These are phyloP conservation scores for Seladonia tumulorum DNA, from an alignment of 2,888 invertebrate species.

Conservation along the genomic window DNA sequence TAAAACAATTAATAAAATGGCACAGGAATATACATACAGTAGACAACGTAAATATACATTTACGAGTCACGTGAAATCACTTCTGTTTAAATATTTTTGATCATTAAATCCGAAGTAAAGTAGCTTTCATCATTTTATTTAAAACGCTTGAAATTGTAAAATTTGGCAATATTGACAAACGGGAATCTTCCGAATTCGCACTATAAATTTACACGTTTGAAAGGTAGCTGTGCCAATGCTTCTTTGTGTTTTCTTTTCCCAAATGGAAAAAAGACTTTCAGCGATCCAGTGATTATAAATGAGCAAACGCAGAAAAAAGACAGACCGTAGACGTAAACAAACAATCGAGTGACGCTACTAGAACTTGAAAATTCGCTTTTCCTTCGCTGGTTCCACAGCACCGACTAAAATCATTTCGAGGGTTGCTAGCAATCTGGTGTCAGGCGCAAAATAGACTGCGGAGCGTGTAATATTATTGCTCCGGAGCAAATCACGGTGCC, in stretches of 20 bases:
- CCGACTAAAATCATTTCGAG: conserved; percentile 28
- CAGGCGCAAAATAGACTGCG: conserved; percentile 51
- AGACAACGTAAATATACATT: neutral
- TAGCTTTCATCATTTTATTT: too few relatives aligned
- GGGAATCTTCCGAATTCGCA: too few relatives aligned
- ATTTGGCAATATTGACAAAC: too few relatives aligned
- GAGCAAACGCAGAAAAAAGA: neutral
- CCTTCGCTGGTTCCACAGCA: neutral
- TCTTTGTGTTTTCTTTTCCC: too few relatives aligned
- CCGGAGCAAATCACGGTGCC: conserved; percentile 40
- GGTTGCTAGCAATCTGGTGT: conserved; percentile 40
- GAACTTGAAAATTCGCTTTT: neutral
- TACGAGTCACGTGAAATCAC: neutral
- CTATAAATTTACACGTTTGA: too few relatives aligned
- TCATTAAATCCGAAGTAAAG: too few relatives aligned
- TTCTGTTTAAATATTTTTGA: too few relatives aligned
- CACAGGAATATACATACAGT: too few relatives aligned
- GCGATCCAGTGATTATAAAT: neutral
- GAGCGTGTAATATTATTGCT: conserved; percentile 52
- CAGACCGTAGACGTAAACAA: neutral
- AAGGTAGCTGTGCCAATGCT: too few relatives aligned
- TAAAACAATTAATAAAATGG: neutral
- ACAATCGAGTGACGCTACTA: neutral
- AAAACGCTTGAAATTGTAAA: too few relatives aligned
- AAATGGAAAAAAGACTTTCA: too few relatives aligned